phyloP scores from a whole-genome alignment of 37 sponge, comb jelly and placozoan genomes.

The Geodia barretti region DNA sequence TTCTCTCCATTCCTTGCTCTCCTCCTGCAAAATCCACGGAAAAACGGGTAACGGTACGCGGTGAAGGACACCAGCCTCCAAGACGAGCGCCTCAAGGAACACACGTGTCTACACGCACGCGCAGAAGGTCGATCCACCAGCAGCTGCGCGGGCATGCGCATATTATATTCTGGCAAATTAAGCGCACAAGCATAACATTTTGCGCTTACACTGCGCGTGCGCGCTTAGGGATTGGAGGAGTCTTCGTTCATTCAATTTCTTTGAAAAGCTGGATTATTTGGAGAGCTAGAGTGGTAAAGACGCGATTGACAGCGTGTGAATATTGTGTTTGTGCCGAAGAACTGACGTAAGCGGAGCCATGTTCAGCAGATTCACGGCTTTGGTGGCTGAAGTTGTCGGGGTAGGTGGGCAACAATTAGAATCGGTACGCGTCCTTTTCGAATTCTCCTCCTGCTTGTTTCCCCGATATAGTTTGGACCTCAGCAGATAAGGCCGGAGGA shows the following conservation, averaged over 20 bases:
- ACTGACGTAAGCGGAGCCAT: constrained; percentile 30
- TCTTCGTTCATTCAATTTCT: not conserved
- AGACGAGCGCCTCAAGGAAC: too few species aligned
- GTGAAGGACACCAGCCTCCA: too few species aligned
- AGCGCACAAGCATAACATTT: not conserved
- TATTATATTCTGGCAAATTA: not conserved
- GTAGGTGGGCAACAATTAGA: constrained; percentile 8
- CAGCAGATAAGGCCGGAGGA: constrained; percentile 51
- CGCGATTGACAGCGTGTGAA: not conserved
- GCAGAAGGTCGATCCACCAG: too few species aligned
- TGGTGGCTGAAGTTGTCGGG: constrained; percentile 70
- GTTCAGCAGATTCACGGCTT: constrained; percentile 70
- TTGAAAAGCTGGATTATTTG: too few species aligned
- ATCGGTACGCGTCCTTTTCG: not conserved
- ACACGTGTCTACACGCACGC: too few species aligned
- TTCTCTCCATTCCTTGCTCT: too few species aligned
- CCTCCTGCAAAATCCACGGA: too few species aligned
- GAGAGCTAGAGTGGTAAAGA: too few species aligned
- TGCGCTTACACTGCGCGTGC: not conserved
- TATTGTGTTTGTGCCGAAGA: not conserved
- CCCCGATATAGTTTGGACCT: constrained; percentile 38
- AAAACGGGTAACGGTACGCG: too few species aligned
- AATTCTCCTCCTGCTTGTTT: not conserved
- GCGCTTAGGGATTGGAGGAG: not conserved
- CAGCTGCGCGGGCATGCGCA: too few species aligned